Evolutionary conservation across 1,140 invertebrate species (phyloP), one percentile per base, ranked within the genome.

Genomic region (Atta texana): DNA sequence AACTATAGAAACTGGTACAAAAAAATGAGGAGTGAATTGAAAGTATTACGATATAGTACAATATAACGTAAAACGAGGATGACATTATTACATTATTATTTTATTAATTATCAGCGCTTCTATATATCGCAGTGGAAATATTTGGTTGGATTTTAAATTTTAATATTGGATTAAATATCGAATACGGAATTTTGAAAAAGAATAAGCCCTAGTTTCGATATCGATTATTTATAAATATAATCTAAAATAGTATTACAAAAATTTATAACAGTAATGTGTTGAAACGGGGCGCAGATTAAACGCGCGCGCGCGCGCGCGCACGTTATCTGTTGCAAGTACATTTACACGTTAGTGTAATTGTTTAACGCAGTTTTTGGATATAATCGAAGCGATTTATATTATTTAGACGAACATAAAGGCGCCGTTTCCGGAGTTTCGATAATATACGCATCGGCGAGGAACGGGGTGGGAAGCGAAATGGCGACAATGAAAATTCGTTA

Each of bases 401-500:
- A 84, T 84, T 75, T 84, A 84, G 55, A 57, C 18, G 28, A 61
- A 31, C 55, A 74, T 63, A 75, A 74, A 82, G 39, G 69, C 55
- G 55, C 57, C 34, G 53, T 59, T 51, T 31, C 55, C 80, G 34
- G 21, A 21, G 21, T 69, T 16, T 57, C 53, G 80, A 75, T 84
- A 74, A 84, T 61, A 51, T 61, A 75, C 80, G 57, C 80, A 84
- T 44, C 55, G 57, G 69, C 39, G 80, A 34, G 80, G 34, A 28
- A 51, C 64, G 49, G 55, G 28, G 21, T 28, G 51, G 76, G 31
- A 61, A 44, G 51, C 68, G 87, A 76, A 89, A 86, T 57, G 28
- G 28, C 76, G 53, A 34, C 88, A 68, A 82, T 61, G 88, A 82
- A 77, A 72, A 66, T 61, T 89, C 77, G 86, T 90, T 90, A 90